Evolutionary conservation across 2,797 vertebrate genomes (phyloP).

Genomic region (Rhynchonycteris naso): DNA sequence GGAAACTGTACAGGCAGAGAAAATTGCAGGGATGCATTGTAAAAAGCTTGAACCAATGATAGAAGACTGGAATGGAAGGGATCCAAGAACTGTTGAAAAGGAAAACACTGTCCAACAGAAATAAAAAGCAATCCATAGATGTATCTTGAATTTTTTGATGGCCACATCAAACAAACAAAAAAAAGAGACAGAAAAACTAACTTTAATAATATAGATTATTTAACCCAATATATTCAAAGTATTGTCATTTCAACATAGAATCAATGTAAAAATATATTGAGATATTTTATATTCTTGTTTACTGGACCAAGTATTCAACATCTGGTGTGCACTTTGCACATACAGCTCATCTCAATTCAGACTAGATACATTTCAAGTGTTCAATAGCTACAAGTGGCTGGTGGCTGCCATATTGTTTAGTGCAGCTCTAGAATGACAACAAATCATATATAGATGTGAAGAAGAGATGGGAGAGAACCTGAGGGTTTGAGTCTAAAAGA

Average conservation of each 20-base stretch:
- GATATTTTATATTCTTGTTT: not conserved
- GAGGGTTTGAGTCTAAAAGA: not conserved
- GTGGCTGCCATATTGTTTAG: not conserved
- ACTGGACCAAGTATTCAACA: not conserved
- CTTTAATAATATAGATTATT: conserved; percentile 10
- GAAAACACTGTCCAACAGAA: not conserved
- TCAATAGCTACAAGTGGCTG: too few species aligned
- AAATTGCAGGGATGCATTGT: not conserved
- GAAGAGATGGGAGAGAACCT: not conserved
- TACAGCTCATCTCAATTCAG: not conserved
- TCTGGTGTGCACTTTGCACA: not conserved
- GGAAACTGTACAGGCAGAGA: not conserved
- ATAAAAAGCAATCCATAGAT: not conserved
- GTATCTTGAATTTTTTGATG: not conserved
- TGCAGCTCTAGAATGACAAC: not conserved
- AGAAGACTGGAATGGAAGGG: not conserved
- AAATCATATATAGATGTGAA: not conserved
- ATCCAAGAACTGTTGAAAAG: not conserved
- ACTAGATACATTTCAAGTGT: not conserved
- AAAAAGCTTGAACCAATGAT: not conserved
- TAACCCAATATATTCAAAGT: not conserved
- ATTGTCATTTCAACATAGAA: not conserved
- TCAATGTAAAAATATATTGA: not conserved
- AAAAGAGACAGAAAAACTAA: conserved; percentile 18
- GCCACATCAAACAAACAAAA: not conserved